Conservation (phyloP, 2,113 vertebrate genomes). For the Scalopus aquaticus region DNA sequence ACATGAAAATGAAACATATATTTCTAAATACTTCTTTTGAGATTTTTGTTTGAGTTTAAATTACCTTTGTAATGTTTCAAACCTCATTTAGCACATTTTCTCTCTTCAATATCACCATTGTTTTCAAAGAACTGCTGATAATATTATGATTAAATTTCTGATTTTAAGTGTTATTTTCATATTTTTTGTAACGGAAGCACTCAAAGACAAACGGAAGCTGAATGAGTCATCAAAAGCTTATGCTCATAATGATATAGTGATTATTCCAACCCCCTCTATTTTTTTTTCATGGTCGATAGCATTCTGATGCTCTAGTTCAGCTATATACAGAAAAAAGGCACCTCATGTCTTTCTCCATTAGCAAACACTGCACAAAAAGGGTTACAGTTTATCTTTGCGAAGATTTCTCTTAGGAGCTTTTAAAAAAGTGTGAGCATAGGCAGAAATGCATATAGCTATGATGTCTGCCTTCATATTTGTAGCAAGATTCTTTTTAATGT, state of each 20-base stretch:
- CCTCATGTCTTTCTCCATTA: slow-evolving; percentile 58
- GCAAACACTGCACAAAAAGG: slow-evolving; percentile 69
- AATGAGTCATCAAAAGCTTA: not conserved
- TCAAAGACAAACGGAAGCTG: not conserved
- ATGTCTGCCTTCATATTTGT: slow-evolving; percentile 71
- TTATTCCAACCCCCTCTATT: not conserved
- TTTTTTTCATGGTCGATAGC: not conserved
- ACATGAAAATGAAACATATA: not conserved
- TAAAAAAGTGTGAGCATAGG: slow-evolving; percentile 74
- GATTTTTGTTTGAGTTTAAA: not conserved
- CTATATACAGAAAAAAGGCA: not conserved
- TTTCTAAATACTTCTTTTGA: not conserved
- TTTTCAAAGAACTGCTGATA: slow-evolving; percentile 26
- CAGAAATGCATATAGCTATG: slow-evolving; percentile 73
- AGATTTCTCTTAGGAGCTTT: slow-evolving; percentile 78
- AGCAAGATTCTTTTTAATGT: slow-evolving; percentile 74
- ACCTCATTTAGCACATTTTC: not conserved
- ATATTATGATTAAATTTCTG: not conserved
- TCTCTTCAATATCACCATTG: not conserved
- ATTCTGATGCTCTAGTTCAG: not conserved
- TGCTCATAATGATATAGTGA: not conserved
- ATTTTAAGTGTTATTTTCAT: not conserved
- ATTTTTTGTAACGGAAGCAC: not conserved
- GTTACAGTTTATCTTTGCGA: slow-evolving; percentile 72
- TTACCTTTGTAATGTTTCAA: slow-evolving; percentile 38